Conservation (phyloP, 2,797 vertebrate genomes). For the Gymnoscopelus microlampas region DNA sequence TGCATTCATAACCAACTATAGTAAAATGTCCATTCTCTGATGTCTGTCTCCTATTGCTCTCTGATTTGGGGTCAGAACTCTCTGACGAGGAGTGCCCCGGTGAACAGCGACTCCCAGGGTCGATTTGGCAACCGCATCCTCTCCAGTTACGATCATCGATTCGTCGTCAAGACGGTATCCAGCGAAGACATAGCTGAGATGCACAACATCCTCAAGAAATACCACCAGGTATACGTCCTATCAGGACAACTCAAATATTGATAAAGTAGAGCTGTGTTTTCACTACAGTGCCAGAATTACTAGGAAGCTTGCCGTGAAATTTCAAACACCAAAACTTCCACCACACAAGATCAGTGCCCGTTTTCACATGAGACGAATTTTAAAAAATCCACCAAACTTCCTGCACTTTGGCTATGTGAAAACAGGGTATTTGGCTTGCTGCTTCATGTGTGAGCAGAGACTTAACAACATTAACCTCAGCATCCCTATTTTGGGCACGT, state of each 20-base stretch:
- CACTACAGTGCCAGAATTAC: no score
- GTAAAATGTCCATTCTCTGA: neutral
- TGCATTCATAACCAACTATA: neutral
- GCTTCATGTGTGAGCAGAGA: no score
- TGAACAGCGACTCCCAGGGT: slow-evolving; percentile 93
- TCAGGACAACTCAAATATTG: neutral
- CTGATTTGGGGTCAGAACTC: slow-evolving; percentile 83
- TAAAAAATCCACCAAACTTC: no score
- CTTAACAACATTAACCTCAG: no score
- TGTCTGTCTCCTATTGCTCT: neutral
- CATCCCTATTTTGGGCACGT: no score
- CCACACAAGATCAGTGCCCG: no score
- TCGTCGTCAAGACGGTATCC: slow-evolving; percentile 94
- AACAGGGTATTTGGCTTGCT: no score
- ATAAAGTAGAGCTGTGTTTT: no score
- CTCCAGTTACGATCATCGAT: slow-evolving; percentile 92
- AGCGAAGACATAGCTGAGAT: slow-evolving; percentile 96
- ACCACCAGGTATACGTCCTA: slow-evolving; percentile 87
- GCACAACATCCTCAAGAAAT: slow-evolving; percentile 97
- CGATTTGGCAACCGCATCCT: slow-evolving; percentile 92
- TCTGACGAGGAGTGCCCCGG: slow-evolving; percentile 89
- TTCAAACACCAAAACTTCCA: no score
- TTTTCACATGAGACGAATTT: no score
- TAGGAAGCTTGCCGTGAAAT: no score
- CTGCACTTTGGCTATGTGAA: no score